phyloP scores from a whole-genome alignment of 2,888 invertebrate species.

The Netelia melanura region DNA sequence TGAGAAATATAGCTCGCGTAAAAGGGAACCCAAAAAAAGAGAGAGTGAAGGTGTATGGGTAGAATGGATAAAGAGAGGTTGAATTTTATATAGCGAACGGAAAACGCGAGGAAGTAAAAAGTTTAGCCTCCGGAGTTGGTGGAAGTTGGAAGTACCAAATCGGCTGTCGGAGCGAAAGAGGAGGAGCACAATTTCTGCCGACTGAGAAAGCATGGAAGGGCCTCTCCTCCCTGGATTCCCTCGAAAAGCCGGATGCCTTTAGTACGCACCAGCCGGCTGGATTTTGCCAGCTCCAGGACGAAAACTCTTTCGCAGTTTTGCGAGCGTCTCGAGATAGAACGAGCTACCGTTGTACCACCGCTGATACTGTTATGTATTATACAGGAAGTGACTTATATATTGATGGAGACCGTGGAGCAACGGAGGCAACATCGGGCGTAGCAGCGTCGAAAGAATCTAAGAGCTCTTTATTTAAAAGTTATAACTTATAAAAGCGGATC shows the following conservation, averaged over 20 bases:
- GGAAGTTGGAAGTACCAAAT: slow-evolving; percentile 19
- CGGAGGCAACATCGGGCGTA: slow-evolving; percentile 46
- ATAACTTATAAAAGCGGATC: slow-evolving; percentile 80
- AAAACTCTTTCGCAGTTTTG: slow-evolving; percentile 50
- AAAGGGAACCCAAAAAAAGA: background rate
- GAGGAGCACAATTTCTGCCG: slow-evolving; percentile 31
- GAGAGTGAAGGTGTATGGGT: slow-evolving; percentile 4
- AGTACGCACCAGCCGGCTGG: background rate
- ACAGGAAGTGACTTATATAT: slow-evolving; percentile 8
- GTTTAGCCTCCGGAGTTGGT: slow-evolving; percentile 40
- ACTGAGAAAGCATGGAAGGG: slow-evolving; percentile 6
- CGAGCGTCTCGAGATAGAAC: slow-evolving; percentile 37
- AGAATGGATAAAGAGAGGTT: slow-evolving; percentile 1
- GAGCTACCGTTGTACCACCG: slow-evolving; percentile 5
- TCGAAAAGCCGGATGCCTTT: slow-evolving; percentile 41
- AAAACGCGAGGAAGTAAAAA: slow-evolving; percentile 46
- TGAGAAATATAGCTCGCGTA: background rate
- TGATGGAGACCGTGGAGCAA: background rate
- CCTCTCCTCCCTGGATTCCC: background rate
- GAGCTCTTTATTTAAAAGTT: slow-evolving; percentile 80
- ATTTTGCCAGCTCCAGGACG: slow-evolving; percentile 8
- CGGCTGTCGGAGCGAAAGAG: slow-evolving; percentile 18
- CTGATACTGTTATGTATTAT: slow-evolving; percentile 1
- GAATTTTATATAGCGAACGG: slow-evolving; percentile 4
- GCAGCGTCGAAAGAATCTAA: slow-evolving; percentile 74